Evolutionary conservation across 1,140 invertebrate genomes (phyloP).

Genomic region (Lepidostoma basale): DNA sequence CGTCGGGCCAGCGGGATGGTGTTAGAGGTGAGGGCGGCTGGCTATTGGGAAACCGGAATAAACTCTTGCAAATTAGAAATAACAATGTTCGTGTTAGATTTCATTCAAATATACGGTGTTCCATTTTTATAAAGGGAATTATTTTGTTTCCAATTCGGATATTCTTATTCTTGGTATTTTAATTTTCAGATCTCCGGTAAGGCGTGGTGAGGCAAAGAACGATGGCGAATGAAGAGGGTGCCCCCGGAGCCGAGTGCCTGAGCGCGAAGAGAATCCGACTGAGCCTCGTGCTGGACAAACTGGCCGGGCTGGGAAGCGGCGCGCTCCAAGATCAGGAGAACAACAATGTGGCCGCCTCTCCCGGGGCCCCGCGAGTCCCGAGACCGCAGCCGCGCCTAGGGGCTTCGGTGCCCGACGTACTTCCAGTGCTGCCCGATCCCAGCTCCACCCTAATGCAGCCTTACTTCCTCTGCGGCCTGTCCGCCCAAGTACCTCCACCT

Average conservation of each 20-base stretch:
- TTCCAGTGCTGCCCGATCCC: neutral
- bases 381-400: neutral
- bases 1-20: no score
- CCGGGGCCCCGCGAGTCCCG: neutral
- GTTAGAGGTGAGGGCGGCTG: no score
- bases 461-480: neutral
- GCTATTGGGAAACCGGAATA: no score
- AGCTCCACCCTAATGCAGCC: neutral
- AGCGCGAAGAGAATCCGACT: constrained; percentile 29
- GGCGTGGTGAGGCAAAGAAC: no score
- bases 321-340: neutral
- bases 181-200: no score
- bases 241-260: neutral
- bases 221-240: constrained; percentile 11
- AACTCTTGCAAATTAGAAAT: no score
- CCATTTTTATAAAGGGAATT: no score
- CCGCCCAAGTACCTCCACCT: neutral
- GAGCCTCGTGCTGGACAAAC: constrained; percentile 32
- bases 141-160: no score
- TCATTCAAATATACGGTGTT: no score
- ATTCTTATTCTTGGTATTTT: no score
- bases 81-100: no score
- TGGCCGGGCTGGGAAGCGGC: constrained; percentile 2
- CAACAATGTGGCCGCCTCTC: neutral
- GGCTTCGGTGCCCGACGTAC: constrained; percentile 2